Evolutionary conservation across 2,888 invertebrate genomes (phyloP).

Genomic region (Myopa testacea): DNA sequence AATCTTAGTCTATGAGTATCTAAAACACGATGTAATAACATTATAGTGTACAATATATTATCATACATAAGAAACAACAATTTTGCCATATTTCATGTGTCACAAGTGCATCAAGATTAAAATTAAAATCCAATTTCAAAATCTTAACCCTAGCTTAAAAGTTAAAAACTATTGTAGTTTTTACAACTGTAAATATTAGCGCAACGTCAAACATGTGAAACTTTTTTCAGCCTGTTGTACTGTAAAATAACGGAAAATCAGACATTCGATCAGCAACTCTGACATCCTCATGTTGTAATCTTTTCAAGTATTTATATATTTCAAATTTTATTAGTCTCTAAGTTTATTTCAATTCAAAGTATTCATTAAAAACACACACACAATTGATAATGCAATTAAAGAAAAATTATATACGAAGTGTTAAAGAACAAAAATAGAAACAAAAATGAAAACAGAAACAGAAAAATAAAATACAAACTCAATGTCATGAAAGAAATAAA

Average conservation of each 20-base stretch:
- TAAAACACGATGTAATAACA: not conserved
- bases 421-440: not conserved
- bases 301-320: constrained; percentile 20
- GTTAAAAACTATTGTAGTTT: too few species aligned
- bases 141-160: not conserved
- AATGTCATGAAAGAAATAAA: constrained; percentile 7
- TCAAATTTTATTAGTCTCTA: constrained; percentile 32
- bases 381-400: not conserved
- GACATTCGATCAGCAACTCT: not conserved
- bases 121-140: not conserved
- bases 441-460: not conserved
- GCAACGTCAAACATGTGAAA: not conserved
- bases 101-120: not conserved
- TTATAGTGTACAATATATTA: not conserved
- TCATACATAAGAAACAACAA: not conserved
- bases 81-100: not conserved
- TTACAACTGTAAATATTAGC: too few species aligned
- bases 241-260: not conserved
- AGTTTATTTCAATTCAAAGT: not conserved
- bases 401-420: constrained; percentile 5
- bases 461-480: constrained; percentile 5
- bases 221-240: not conserved
- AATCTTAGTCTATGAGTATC: not conserved
- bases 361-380: not conserved
- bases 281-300: constrained; percentile 7